A percentile compares a stretch with the other conserved stretches of the same genome.
phyloP scores from a whole-genome alignment of 2,113 vertebrate genomes.

The Platanista minor region DNA sequence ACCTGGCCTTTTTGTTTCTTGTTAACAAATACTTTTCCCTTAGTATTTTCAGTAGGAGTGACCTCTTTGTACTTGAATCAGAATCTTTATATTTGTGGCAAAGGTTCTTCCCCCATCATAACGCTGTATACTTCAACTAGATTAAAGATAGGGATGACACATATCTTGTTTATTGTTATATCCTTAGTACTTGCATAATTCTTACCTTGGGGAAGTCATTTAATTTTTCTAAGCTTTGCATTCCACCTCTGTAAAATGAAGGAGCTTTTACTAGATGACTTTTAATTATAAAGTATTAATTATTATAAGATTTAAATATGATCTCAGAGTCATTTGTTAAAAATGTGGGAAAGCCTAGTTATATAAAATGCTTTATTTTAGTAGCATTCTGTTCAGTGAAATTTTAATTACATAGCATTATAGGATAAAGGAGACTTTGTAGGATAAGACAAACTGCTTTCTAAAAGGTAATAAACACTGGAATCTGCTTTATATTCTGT shows the following conservation, averaged over 20 bases:
- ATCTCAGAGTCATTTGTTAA: constrained; percentile 17
- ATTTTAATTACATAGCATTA: constrained; percentile 3
- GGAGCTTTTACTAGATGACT: neutral
- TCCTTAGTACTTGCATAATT: neutral
- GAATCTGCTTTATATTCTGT: neutral
- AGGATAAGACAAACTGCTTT: neutral
- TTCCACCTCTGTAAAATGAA: neutral
- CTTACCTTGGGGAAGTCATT: neutral
- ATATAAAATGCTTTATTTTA: constrained; percentile 10
- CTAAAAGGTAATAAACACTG: neutral
- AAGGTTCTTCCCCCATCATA: neutral
- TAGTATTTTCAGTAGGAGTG: neutral
- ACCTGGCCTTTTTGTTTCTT: neutral
- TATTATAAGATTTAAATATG: neutral
- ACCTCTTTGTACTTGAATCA: neutral
- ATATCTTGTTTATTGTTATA: neutral
- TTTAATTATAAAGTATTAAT: constrained; percentile 8
- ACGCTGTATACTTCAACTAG: neutral
- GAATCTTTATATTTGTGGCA: neutral
- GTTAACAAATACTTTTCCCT: neutral
- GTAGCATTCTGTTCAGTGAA: neutral
- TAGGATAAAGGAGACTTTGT: neutral
- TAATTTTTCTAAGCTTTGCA: neutral
- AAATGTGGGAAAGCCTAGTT: neutral
- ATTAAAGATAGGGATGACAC: neutral